These are phyloP conservation scores for Myxocyprinus asiaticus DNA, from an alignment of 2,113 vertebrate genomes.

Conservation along the genomic window DNA sequence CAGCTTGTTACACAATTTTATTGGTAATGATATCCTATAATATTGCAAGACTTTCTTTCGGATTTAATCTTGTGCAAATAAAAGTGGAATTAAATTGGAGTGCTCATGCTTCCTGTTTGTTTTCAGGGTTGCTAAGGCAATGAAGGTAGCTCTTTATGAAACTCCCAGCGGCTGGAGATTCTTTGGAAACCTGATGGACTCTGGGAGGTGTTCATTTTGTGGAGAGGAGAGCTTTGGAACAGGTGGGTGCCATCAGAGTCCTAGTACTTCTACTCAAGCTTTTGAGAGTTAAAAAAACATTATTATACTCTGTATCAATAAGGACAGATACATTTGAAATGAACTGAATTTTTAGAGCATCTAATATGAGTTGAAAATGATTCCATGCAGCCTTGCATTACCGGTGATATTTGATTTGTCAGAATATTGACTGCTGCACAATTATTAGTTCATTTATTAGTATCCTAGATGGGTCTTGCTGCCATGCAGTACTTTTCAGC, in stretches of 20 bases:
- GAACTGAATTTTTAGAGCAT: no score
- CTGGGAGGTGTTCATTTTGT: constrained; percentile 93
- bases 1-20: background rate
- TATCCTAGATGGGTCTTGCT: no score
- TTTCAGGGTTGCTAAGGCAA: constrained; percentile 90
- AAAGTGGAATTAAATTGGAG: background rate
- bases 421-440: no score
- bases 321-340: background rate
- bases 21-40: background rate
- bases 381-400: no score
- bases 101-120: constrained; percentile 50
- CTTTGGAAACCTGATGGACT: constrained; percentile 98
- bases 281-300: background rate
- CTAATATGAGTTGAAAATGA: no score
- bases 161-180: constrained; percentile 96
- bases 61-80: constrained; percentile 7
- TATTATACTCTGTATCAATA: background rate
- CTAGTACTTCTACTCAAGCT: background rate
- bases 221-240: constrained; percentile 98
- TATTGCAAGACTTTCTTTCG: background rate
- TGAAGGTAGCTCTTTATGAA: constrained; percentile 97
- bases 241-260: constrained; percentile 72
- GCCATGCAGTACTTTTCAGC: no score
- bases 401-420: no score
- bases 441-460: no score